These are phyloP conservation scores for Amphimedon queenslandica DNA, from an alignment of 37 sponge, comb jelly and placozoan genomes.

Conservation along the genomic window DNA sequence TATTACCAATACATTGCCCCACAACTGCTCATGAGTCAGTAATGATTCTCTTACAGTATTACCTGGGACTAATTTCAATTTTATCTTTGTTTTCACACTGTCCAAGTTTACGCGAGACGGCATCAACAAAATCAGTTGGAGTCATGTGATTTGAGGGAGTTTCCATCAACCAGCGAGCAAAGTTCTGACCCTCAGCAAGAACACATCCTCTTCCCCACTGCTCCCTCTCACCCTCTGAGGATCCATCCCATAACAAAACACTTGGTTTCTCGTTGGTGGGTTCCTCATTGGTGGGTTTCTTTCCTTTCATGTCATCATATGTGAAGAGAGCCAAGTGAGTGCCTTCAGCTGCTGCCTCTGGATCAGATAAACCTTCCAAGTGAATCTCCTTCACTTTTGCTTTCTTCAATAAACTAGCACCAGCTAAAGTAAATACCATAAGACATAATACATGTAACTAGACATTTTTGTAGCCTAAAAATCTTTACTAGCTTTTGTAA, in stretches of 20 bases:
- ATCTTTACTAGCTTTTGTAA: no score
- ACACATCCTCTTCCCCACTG: slow-evolving; percentile 67
- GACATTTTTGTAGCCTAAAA: no score
- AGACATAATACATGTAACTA: not conserved
- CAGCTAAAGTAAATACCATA: slow-evolving; percentile 12
- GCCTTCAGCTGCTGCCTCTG: slow-evolving; percentile 79
- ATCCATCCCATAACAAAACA: not conserved
- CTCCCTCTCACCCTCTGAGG: not conserved
- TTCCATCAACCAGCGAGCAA: slow-evolving; percentile 87
- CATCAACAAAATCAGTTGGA: slow-evolving; percentile 75
- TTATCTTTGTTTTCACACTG: not conserved
- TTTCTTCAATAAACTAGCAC: slow-evolving; percentile 48
- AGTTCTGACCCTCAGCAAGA: slow-evolving; percentile 76
- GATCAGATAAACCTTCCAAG: slow-evolving; percentile 55
- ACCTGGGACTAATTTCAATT: slow-evolving; percentile 13
- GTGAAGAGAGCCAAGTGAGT: slow-evolving; percentile 42
- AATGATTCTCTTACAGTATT: no score
- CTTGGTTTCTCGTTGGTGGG: slow-evolving; percentile 4
- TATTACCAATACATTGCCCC: no score
- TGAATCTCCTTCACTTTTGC: slow-evolving; percentile 33
- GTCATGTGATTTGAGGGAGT: slow-evolving; percentile 86
- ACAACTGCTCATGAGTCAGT: no score
- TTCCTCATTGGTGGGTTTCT: slow-evolving; percentile 11
- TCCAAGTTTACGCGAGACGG: slow-evolving; percentile 30
- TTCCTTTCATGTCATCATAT: slow-evolving; percentile 61